These are phyloP conservation scores for Zhuqinia jingwanae DNA, from an alignment of 2,888 invertebrate species.

Conservation along the genomic window DNA sequence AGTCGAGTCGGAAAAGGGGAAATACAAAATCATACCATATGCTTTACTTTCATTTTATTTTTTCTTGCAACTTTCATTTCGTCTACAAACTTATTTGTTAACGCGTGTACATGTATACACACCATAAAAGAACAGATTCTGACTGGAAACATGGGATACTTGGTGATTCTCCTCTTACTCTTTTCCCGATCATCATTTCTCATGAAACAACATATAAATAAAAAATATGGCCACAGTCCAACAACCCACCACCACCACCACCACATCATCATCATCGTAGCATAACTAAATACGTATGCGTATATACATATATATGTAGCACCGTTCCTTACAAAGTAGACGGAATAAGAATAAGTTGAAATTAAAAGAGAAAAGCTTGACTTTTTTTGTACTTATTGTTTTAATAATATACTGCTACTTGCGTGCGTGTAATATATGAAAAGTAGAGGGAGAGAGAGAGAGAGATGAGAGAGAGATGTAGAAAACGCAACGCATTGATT, in stretches of 20 bases:
- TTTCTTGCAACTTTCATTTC: not conserved
- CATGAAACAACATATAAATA: not conserved
- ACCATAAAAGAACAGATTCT: not conserved
- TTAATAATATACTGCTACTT: too few relatives aligned
- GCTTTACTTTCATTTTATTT: not conserved
- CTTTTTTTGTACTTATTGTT: not conserved
- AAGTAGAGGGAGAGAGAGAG: too few relatives aligned
- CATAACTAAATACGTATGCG: too few relatives aligned
- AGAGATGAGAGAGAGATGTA: too few relatives aligned
- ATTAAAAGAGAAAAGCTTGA: not conserved
- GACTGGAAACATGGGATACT: not conserved
- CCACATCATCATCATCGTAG: not conserved
- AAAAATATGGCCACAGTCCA: not conserved
- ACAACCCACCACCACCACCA: not conserved
- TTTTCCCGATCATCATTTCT: not conserved
- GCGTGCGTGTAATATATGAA: not conserved
- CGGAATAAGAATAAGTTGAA: not conserved
- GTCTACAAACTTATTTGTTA: not conserved
- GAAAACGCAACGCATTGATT: conserved; percentile 6
- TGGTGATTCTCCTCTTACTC: not conserved
- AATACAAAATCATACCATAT: not conserved
- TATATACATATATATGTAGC: not conserved
- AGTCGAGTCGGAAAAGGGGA: not conserved
- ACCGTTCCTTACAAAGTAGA: too few relatives aligned
- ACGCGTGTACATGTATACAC: not conserved